A percentile compares a stretch with the other conserved stretches of the same genome.
Conservation (phyloP, 2,113 vertebrate genomes). For the Tretioscincus oriximinensis region DNA sequence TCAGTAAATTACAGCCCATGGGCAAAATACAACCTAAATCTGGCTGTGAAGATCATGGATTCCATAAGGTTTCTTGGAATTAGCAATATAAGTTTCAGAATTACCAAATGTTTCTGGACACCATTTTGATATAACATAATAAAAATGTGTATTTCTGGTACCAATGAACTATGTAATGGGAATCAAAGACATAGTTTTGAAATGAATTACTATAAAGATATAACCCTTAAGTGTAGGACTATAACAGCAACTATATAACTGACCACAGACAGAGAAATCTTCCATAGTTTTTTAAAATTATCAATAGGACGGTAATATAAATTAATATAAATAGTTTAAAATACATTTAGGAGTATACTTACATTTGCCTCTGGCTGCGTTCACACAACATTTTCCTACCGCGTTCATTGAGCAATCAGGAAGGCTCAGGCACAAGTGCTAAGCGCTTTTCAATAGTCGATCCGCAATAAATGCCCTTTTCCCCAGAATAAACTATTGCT, state of each 20-base stretch:
- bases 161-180: slow-evolving; percentile 2
- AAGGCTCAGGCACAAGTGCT: no score
- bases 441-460: no score
- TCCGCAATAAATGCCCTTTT: no score
- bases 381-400: no score
- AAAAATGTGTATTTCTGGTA: slow-evolving; percentile 41
- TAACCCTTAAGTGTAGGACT: background rate
- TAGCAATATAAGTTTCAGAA: background rate
- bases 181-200: slow-evolving; percentile 8
- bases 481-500: no score
- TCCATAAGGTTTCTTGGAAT: slow-evolving; percentile 21
- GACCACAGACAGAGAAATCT: slow-evolving; percentile 51
- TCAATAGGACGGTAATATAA: no score
- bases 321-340: slow-evolving; percentile 40
- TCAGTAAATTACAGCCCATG: no score
- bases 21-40: no score
- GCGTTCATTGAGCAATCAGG: no score
- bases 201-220: slow-evolving; percentile 21
- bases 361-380: no score
- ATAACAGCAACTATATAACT: slow-evolving; percentile 45
- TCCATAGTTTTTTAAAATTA: no score
- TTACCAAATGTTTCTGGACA: background rate
- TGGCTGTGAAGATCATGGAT: slow-evolving; percentile 37
- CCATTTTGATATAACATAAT: background rate
- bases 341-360: background rate